Conservation (phyloP, 2,797 vertebrate genomes). For the Enteromius radiatus region DNA sequence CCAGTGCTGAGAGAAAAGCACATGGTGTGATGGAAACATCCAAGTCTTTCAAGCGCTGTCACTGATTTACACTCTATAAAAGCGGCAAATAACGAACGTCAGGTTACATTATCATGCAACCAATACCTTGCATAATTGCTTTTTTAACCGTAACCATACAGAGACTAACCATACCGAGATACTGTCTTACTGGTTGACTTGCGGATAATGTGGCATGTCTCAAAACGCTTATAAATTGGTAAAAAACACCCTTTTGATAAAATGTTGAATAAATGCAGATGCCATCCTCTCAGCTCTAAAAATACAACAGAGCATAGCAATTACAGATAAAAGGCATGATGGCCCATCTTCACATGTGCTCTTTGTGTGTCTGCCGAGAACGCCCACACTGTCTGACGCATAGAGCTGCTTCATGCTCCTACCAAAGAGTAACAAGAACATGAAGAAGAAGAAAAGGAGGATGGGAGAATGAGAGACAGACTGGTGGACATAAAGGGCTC, state of each 20-base stretch:
- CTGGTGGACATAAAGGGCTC: neutral
- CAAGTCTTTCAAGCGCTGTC: neutral
- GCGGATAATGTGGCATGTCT: neutral
- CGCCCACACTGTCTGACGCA: slow-evolving; percentile 53
- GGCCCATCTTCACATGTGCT: slow-evolving; percentile 47
- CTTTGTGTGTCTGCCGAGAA: slow-evolving; percentile 47
- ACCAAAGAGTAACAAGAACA: slow-evolving; percentile 27
- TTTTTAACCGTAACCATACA: neutral
- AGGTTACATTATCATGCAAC: neutral
- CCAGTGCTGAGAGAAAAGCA: slow-evolving; percentile 33
- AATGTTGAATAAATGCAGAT: slow-evolving; percentile 27
- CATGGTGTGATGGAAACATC: slow-evolving; percentile 7
- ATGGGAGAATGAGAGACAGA: slow-evolving; percentile 3
- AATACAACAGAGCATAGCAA: slow-evolving; percentile 42
- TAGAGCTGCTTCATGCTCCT: slow-evolving; percentile 38
- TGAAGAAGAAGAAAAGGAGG: slow-evolving; percentile 9
- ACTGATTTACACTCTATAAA: slow-evolving; percentile 36
- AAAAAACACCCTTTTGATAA: slow-evolving; percentile 16
- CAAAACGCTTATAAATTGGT: neutral
- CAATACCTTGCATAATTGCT: neutral
- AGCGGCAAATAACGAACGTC: neutral
- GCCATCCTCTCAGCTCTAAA: slow-evolving; percentile 42
- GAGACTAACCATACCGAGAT: neutral
- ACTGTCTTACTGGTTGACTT: neutral
- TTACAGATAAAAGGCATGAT: slow-evolving; percentile 49